A percentile compares a stretch with the other conserved stretches of the same genome.
Evolutionary conservation across 2,113 vertebrate species (phyloP).

Genomic region (Rhinolophus ferrumequinum): DNA sequence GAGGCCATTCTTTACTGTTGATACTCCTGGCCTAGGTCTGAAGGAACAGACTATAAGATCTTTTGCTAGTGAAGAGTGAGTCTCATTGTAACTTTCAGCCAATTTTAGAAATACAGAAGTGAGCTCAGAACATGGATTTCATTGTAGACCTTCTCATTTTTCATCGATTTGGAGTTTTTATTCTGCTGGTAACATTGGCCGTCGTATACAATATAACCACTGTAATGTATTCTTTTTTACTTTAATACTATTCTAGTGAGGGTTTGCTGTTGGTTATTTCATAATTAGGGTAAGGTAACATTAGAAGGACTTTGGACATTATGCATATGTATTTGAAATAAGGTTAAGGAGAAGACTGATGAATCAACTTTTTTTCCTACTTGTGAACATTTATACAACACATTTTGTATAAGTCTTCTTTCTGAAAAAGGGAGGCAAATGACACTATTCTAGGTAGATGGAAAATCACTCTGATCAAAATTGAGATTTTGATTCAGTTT

Average conservation of each 20-base stretch:
- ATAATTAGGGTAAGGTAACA: background rate
- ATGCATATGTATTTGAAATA: background rate
- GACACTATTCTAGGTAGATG: background rate
- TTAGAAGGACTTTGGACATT: background rate
- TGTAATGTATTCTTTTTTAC: background rate
- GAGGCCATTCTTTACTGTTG: constrained; percentile 63
- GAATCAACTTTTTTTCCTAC: background rate
- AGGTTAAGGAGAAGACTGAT: background rate
- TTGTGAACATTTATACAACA: background rate
- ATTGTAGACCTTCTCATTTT: background rate
- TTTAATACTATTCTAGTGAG: background rate
- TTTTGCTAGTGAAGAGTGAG: background rate
- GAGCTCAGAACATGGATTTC: background rate
- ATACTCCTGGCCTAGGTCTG: background rate
- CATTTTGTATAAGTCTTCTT: background rate
- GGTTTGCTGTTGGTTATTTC: background rate
- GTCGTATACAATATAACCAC: background rate
- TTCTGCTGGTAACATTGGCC: background rate
- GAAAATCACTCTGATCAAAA: background rate
- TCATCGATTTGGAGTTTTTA: background rate
- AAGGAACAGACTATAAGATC: background rate
- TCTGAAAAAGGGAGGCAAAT: background rate
- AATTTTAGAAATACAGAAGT: constrained; percentile 11
- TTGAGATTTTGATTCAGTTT: background rate
- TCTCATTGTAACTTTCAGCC: background rate